Base-by-base conservation (phyloP, 1,140 invertebrate genomes). In the Papilio polyxenes region DNA sequence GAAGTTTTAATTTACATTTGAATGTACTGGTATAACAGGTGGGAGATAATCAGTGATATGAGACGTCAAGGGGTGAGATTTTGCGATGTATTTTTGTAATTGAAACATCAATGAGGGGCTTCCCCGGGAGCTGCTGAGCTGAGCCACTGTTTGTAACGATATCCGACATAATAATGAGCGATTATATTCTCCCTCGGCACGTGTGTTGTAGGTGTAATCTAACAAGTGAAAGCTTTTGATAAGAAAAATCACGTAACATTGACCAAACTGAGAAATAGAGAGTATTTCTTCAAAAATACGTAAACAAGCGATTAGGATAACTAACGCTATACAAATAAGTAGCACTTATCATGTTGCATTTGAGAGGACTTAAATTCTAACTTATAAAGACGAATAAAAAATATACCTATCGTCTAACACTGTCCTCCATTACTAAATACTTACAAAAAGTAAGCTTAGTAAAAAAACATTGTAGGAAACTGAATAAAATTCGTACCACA, bases 21-120 rank as follows among this genome's bases (percentile, higher is more conserved):
- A 15, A 1, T 8, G 85, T 87, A 89, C 88, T 86, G 85, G 85
- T 88, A 86, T 88, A 86, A 88, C 92, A 92, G 92, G 91, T 92
- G 85, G 83, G 85, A 87, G 88, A 90, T 90, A 88, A 93, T 92
- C 87, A 87, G 85, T 82, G 84, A 88, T 86, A 85, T 85, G 79
- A 82, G 78, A 86, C 83, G 74, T 86, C 83, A 82, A 87, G 83
- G 88, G 85, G 89, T 80, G 82, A 84, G 81, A 81, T 84, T 80
- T 82, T 82, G 23, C 82, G 80, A 49, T 75, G 78, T 85, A 84
- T 85, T 82, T 86, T 85, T 88, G 85, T 84, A 65, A 80, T 84
- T 84, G 76, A 82, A 83, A 79, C 75, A 79, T 76, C 56, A 72
- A 62, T 56, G 51, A 78, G 65, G 78, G 78, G 78, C 78, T 80